These are phyloP conservation scores for Oreortyx pictus DNA, from an alignment of 2,797 vertebrate genomes.

Conservation along the genomic window DNA sequence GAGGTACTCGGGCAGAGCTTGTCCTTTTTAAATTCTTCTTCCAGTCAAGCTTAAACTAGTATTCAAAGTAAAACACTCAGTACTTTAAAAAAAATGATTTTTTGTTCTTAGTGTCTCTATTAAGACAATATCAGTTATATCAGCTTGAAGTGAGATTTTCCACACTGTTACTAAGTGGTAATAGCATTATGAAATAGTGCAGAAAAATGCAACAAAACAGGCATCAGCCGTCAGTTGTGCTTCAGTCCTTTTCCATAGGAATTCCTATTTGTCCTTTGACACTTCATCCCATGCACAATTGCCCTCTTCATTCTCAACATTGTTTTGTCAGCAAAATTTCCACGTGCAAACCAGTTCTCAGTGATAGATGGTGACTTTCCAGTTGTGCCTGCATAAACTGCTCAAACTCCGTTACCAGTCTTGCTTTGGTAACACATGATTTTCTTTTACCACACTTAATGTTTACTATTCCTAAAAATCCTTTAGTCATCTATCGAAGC, in stretches of 20 bases:
- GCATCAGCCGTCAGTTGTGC: background rate
- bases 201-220: conserved; percentile 13
- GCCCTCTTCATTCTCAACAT: background rate
- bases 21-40: background rate
- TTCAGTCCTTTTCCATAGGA: background rate
- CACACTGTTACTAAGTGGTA: background rate
- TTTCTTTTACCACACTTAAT: conserved; percentile 14
- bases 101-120: background rate
- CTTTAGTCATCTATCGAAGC: background rate
- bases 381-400: background rate
- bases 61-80: background rate
- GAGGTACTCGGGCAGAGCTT: background rate
- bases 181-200: background rate
- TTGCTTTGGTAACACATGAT: background rate
- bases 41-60: conserved; percentile 23
- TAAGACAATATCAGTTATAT: background rate
- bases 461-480: conserved; percentile 43
- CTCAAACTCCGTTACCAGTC: background rate
- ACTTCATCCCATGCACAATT: background rate
- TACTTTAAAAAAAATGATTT: background rate
- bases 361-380: background rate
- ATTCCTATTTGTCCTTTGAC: background rate
- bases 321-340: conserved; percentile 12
- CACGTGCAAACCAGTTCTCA: background rate
- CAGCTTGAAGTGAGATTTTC: background rate